Percentiles rank a stretch among this genome's conserved stretches.
Conservation (phyloP, 2,797 vertebrate species). For the Spondyliosoma cantharus region DNA sequence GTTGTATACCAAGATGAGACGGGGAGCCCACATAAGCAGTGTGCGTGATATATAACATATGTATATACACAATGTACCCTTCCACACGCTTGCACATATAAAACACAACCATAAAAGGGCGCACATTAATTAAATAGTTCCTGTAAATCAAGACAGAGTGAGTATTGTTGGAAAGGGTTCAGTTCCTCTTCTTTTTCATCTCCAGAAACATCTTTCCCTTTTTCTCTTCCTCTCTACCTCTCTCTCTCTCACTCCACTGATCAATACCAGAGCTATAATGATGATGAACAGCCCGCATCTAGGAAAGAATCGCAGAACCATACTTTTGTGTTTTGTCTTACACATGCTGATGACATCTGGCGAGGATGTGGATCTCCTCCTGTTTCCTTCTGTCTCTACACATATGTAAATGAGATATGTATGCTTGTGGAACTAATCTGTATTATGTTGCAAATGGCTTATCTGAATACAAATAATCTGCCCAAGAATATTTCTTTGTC, state of each 20-base stretch:
- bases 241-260: slow-evolving; percentile 43
- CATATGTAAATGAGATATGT: slow-evolving; percentile 67
- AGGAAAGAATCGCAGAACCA: slow-evolving; percentile 46
- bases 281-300: slow-evolving; percentile 57
- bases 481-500: slow-evolving; percentile 25
- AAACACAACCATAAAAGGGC: slow-evolving; percentile 31
- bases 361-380: slow-evolving; percentile 66
- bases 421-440: slow-evolving; percentile 67
- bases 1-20: slow-evolving; percentile 45
- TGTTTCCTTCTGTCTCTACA: slow-evolving; percentile 64
- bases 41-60: slow-evolving; percentile 22
- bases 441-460: slow-evolving; percentile 70
- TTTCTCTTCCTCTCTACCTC: slow-evolving; percentile 17
- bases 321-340: slow-evolving; percentile 55
- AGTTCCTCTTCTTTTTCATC: slow-evolving; percentile 56
- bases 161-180: slow-evolving; percentile 48
- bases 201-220: slow-evolving; percentile 17
- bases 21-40: slow-evolving; percentile 6
- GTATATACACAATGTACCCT: slow-evolving; percentile 27
- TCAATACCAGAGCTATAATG: slow-evolving; percentile 68
- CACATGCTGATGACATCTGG: slow-evolving; percentile 69
- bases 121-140: slow-evolving; percentile 59
- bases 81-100: slow-evolving; percentile 18
- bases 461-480: slow-evolving; percentile 63
- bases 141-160: slow-evolving; percentile 62